These are phyloP conservation scores for Chitala chitala DNA, from an alignment of 2,113 vertebrate species.

Conservation along the genomic window DNA sequence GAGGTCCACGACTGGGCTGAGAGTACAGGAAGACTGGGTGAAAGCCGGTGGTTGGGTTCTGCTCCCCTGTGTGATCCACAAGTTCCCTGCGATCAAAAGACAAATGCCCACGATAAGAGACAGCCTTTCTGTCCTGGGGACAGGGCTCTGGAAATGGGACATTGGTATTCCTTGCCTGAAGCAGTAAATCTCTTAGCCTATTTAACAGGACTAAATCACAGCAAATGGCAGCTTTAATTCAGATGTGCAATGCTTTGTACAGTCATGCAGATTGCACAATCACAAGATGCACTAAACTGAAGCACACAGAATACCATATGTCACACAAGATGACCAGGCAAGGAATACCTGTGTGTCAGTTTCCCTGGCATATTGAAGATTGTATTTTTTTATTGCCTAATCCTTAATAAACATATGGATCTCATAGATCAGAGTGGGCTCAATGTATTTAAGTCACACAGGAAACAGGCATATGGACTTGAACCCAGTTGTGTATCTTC, in stretches of 20 bases:
- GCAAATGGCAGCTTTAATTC: not conserved
- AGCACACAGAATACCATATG: not conserved
- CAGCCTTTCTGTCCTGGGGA: not conserved
- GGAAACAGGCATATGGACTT: no score
- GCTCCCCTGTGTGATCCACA: not conserved
- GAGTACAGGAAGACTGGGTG: not conserved
- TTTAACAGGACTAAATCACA: not conserved
- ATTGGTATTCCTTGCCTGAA: not conserved
- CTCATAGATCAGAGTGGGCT: not conserved
- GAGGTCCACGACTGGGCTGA: not conserved
- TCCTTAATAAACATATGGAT: conserved; percentile 30
- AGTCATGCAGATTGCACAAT: not conserved
- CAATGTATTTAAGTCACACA: not conserved
- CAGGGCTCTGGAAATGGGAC: not conserved
- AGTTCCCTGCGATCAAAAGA: not conserved
- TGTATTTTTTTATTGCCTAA: conserved; percentile 33
- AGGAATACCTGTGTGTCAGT: not conserved
- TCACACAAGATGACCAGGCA: not conserved
- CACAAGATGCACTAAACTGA: not conserved
- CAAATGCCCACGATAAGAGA: not conserved
- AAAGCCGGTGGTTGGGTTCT: not conserved
- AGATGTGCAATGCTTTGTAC: not conserved
- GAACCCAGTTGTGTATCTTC: no score
- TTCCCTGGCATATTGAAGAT: conserved; percentile 15
- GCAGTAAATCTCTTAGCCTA: not conserved